Base-by-base conservation (phyloP, 1,140 invertebrate genomes). In the Nomia melanderi region DNA sequence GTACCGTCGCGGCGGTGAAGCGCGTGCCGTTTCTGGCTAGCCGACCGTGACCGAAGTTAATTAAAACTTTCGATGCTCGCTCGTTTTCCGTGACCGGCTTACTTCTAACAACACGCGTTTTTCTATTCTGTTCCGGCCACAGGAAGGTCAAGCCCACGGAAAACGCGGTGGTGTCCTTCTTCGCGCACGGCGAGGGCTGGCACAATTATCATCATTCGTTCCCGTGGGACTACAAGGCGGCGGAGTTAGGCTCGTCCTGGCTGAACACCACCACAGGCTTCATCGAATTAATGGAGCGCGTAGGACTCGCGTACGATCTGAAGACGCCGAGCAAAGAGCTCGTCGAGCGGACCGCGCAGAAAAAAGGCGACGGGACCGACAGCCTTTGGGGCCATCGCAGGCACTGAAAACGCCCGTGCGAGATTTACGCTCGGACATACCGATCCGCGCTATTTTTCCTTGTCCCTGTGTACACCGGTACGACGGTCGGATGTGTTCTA, bases 191-290 rank as follows among this genome's bases (percentile, higher is more conserved):
- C 7, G 93, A 93, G 88, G 94, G 94, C 29, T 95, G 94, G 91
- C 95, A 96, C 88, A 95, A 95, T 90, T 96, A 95, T 87, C 95
- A 96, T 86, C 95, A 96, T 86, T 92, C 93, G 4, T 96, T 96
- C 88, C 95, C 95, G 0, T 94, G 93, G 86, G 95, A 96, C 88
- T 95, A 95, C 82, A 92, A 93, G 74, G 90, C 93, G 17, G 87
- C 92, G 17, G 93, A 94, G 69, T 86, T 93, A 8, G 92, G 94
- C 17, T 78, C 79, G 54, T 93, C 92, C 87, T 88, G 90, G 41
- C 87, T 94, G 27, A 96, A 96, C 86, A 75, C 92, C 2, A 94
- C 94, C 8, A 94, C 93, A 8, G 83, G 89, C 6, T 93, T 95
- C 77, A 95, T 96, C 84, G 94, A 96, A 78, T 82, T 92, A 25